A percentile compares a stretch with the other conserved stretches of the same genome.
Evolutionary conservation across 2,888 invertebrate species (phyloP).

Genomic region (Troides helena): DNA sequence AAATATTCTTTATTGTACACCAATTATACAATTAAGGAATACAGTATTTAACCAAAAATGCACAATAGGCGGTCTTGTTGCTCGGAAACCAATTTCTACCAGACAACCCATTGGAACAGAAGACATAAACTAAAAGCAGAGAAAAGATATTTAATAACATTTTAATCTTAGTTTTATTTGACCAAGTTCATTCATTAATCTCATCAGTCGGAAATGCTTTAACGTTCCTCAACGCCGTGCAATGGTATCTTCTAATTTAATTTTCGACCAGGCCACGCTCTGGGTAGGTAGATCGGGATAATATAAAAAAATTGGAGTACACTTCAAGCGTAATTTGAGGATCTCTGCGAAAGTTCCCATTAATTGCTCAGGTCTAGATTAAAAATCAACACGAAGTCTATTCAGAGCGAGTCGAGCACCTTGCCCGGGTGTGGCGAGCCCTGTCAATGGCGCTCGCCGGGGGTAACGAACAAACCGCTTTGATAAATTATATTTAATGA

Average conservation of each 20-base stretch:
- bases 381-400: conserved; percentile 17
- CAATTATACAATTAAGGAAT: no score
- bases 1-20: no score
- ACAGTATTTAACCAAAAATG: no score
- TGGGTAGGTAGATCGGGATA: conserved; percentile 8
- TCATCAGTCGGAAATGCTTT: not conserved
- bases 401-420: conserved; percentile 10
- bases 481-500: not conserved
- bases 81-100: no score
- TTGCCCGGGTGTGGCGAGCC: not conserved
- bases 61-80: no score
- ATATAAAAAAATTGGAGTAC: conserved; percentile 12
- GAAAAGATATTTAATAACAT: no score
- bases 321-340: conserved; percentile 18
- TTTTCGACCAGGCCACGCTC: conserved; percentile 1
- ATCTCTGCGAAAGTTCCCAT: conserved; percentile 12
- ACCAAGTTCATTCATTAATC: not conserved
- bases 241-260: conserved; percentile 16
- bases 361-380: conserved; percentile 21
- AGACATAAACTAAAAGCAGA: no score
- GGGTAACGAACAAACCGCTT: not conserved
- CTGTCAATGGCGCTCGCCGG: not conserved
- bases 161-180: not conserved
- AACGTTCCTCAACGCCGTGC: conserved; percentile 9
- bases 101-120: no score